Conservation (phyloP, 2,888 invertebrate genomes). For the Vanessa cardui region DNA sequence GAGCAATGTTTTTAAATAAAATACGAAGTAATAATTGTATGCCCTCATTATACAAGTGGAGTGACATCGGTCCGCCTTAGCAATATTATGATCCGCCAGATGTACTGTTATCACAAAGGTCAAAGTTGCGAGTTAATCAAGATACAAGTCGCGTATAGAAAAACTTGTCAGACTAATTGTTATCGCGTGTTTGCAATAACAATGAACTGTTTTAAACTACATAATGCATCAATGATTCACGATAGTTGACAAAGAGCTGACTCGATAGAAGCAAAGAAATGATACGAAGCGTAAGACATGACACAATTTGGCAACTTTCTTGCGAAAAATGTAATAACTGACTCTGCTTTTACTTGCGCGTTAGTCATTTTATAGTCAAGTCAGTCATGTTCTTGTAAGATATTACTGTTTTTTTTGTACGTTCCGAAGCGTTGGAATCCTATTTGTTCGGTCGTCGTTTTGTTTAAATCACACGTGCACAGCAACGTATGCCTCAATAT, state of each 20-base stretch:
- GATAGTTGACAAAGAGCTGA: constrained; percentile 14
- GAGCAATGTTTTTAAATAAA: not conserved
- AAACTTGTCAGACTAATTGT: constrained; percentile 63
- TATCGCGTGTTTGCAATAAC: constrained; percentile 49
- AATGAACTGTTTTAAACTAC: constrained; percentile 42
- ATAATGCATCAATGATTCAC: constrained; percentile 14
- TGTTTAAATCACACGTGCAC: not conserved
- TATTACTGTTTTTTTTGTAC: not conserved
- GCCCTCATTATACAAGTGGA: not conserved
- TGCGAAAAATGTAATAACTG: constrained; percentile 3
- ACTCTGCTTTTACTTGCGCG: not conserved
- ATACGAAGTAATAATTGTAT: not conserved
- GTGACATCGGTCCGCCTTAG: constrained; percentile 1
- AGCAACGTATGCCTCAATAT: not conserved
- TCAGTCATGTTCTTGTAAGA: not conserved
- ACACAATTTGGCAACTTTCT: constrained; percentile 8
- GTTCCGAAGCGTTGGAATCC: not conserved
- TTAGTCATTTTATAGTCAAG: not conserved
- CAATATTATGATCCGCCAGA: constrained; percentile 15
- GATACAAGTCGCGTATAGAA: constrained; percentile 61
- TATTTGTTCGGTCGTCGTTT: not conserved
- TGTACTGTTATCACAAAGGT: constrained; percentile 44
- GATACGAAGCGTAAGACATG: constrained; percentile 2
- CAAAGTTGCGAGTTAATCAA: constrained; percentile 51
- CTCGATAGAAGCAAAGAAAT: not conserved